Base-by-base conservation (phyloP, 2,797 vertebrate genomes). In the Australoheros facetus region DNA sequence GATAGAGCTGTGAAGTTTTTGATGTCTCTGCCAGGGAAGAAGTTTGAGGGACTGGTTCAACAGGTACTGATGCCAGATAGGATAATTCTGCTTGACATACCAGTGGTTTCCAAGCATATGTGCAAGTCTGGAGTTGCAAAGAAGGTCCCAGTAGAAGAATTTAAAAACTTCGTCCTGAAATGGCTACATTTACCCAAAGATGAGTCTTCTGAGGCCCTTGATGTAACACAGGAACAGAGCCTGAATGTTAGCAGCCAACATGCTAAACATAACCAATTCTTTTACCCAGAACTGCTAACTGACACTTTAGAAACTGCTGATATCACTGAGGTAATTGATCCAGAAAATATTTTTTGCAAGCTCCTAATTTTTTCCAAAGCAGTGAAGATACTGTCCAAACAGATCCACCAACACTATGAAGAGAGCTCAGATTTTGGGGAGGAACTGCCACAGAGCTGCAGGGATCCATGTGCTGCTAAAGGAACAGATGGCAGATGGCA, bases 401-500 rank as follows among this genome's bases (percentile, higher is more conserved):
- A 94, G 80, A 95, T 99, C 85, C 81, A 93, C 3, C 91, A 88
- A 2, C 59, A 89, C 66, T 97, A 95, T 4, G 83, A 95, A 69
- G 42, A 3, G 3, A 82, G 69, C 28, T 23, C 78, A 1, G 90
- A 88, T 56, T 64, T 84, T 28, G 78, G 53, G 51, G 91, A 88
- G 66, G 82, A 85, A 3, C 89, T 77, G 3, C 86, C 93, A 0
- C 91, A 91, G 56, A 91, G 73, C 34, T 89, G 94, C 0, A 97
- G 98, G 2, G 93, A 95, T 0, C 95, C 97, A 0, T 99, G 97
- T 81, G 98, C 97, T 5, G 95, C 96, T 48, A 95, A 89, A 75
- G 96, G 96, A 2, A 56, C 59, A 2, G 95, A 96, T 3, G 96
- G 97, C 34, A 96, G 59, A 28, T 99, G 98, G 98, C 95, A 96